These are phyloP conservation scores for Microcebus ravelobensis DNA, from an alignment of 2,113 vertebrate species.

Conservation along the genomic window DNA sequence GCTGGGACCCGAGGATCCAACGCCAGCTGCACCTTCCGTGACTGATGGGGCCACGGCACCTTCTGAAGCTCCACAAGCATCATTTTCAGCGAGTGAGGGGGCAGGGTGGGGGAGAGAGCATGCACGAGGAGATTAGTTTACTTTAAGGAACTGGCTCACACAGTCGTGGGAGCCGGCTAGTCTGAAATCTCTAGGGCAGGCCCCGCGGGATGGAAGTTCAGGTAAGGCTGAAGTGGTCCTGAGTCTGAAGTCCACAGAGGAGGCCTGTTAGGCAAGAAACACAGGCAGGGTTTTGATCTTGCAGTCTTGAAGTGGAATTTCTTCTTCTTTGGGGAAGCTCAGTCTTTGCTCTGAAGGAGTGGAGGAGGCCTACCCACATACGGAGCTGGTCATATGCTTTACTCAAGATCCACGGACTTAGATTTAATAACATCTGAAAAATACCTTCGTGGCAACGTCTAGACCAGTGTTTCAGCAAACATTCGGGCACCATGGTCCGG, in stretches of 20 bases:
- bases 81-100: not conserved
- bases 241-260: not conserved
- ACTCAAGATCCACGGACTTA: not conserved
- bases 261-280: not conserved
- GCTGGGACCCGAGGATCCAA: not conserved
- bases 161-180: not conserved
- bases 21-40: not conserved
- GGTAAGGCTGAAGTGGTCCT: too few relatives aligned
- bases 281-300: not conserved
- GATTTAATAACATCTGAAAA: not conserved
- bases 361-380: not conserved
- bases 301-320: not conserved
- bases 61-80: not conserved
- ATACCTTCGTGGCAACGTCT: not conserved
- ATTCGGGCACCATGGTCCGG: not conserved
- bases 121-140: not conserved
- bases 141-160: not conserved
- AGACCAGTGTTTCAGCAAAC: not conserved
- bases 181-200: not conserved
- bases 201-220: not conserved
- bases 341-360: not conserved
- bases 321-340: not conserved
- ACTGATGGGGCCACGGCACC: accelerated
- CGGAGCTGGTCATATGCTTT: not conserved
- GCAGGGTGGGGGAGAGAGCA: not conserved